A percentile compares a stretch with the other conserved stretches of the same genome.
These are phyloP conservation scores for Aphelinus certus DNA, from an alignment of 1,140 invertebrate genomes.

Conservation along the genomic window DNA sequence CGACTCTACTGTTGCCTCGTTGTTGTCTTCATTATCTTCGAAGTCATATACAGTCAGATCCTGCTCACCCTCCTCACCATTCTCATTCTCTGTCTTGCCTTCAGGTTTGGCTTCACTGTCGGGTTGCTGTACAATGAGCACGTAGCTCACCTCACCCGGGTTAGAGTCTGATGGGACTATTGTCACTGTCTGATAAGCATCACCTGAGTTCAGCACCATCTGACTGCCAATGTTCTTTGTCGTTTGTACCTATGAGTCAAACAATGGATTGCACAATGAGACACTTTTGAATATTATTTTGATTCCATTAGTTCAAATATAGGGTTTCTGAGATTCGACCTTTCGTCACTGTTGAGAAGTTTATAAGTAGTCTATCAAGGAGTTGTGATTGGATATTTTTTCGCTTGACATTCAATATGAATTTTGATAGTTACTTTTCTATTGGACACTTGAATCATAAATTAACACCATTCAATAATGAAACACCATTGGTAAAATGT, in stretches of 20 bases:
- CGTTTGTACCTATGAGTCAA: constrained; percentile 49
- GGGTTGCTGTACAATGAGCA: constrained; percentile 85
- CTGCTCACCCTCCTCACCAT: constrained; percentile 71
- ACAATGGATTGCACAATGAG: background rate
- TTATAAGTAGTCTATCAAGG: too few species aligned
- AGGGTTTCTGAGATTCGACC: too few species aligned
- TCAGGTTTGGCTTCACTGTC: constrained; percentile 67
- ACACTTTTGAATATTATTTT: too few species aligned
- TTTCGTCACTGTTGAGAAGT: too few species aligned
- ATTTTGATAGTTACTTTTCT: too few species aligned
- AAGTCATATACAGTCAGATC: constrained; percentile 75
- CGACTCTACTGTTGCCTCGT: constrained; percentile 68
- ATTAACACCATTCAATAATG: too few species aligned
- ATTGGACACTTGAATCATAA: too few species aligned
- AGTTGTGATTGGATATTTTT: too few species aligned
- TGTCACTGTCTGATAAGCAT: constrained; percentile 84
- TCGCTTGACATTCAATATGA: too few species aligned
- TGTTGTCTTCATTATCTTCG: constrained; percentile 72
- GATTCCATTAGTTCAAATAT: too few species aligned
- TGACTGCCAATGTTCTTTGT: constrained; percentile 59
- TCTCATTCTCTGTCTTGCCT: constrained; percentile 68
- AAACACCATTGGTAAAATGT: too few species aligned
- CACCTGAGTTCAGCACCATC: constrained; percentile 69
- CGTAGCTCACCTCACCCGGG: constrained; percentile 86
- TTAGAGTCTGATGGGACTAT: constrained; percentile 84